Conservation (phyloP, 1,140 invertebrate species). For the Metopolophium dirhodum region DNA sequence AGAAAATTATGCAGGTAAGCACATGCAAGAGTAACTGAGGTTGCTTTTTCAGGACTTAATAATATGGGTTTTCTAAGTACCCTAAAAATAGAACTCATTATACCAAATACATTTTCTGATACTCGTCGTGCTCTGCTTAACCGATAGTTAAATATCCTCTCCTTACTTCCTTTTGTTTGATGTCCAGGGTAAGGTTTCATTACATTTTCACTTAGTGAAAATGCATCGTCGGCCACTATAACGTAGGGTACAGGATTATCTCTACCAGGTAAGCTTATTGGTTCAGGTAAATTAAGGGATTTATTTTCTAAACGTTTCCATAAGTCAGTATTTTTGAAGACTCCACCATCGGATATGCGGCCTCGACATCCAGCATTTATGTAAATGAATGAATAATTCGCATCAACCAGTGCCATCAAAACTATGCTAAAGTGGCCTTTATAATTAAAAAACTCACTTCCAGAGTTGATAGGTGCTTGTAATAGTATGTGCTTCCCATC, state of each 20-base stretch:
- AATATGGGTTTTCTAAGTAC: conserved; percentile 62
- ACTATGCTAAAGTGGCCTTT: conserved; percentile 58
- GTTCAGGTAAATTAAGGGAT: conserved; percentile 55
- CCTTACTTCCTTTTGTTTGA: conserved; percentile 63
- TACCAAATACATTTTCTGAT: conserved; percentile 67
- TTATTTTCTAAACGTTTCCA: conserved; percentile 59
- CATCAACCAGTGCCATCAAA: conserved; percentile 59
- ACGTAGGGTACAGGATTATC: conserved; percentile 44
- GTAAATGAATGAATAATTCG: conserved; percentile 59
- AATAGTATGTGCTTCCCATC: conserved; percentile 64
- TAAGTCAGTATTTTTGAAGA: conserved; percentile 61
- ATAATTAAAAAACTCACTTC: conserved; percentile 58
- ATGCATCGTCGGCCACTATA: conserved; percentile 66
- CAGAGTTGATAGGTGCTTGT: conserved; percentile 61
- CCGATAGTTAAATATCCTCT: conserved; percentile 63
- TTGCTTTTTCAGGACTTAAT: conserved; percentile 54
- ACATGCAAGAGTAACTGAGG: conserved; percentile 8
- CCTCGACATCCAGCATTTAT: conserved; percentile 59
- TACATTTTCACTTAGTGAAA: conserved; percentile 63
- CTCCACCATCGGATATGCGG: conserved; percentile 58
- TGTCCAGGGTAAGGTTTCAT: conserved; percentile 65
- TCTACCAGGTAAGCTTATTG: neutral
- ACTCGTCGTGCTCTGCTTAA: conserved; percentile 63
- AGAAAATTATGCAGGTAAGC: neutral
- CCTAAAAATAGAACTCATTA: conserved; percentile 64